Percentiles rank a stretch among this genome's conserved stretches.
Conservation (phyloP, 2,888 invertebrate genomes). For the Timema podura region DNA sequence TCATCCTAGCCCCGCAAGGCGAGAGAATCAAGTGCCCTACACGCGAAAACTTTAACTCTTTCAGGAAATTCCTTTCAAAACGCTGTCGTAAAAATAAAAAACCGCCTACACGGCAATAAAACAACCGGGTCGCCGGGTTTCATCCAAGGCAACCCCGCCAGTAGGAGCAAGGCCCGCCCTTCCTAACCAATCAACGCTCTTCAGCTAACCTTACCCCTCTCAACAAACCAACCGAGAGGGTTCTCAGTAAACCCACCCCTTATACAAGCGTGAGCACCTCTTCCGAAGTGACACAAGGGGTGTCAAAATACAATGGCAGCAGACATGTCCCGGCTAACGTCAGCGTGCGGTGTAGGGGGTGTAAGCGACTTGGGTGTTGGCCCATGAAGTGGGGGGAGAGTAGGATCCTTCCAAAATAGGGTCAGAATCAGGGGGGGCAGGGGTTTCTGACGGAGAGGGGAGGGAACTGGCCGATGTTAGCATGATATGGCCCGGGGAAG, state of each 20-base stretch:
- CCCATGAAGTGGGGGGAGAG: slow-evolving; percentile 24
- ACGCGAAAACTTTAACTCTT: too few species aligned
- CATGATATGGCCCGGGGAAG: slow-evolving; percentile 23
- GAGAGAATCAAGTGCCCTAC: too few species aligned
- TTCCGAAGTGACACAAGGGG: slow-evolving; percentile 18
- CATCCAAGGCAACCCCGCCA: slow-evolving; percentile 22
- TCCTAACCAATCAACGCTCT: slow-evolving; percentile 17
- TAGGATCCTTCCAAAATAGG: not conserved
- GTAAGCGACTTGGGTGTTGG: slow-evolving; percentile 21
- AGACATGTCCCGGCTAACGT: slow-evolving; percentile 7
- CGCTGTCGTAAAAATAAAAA: too few species aligned
- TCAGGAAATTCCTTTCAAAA: too few species aligned
- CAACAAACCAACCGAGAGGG: too few species aligned
- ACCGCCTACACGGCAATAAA: too few species aligned
- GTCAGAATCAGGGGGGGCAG: slow-evolving; percentile 18
- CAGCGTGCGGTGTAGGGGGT: slow-evolving; percentile 31
- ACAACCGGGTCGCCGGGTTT: slow-evolving; percentile 21
- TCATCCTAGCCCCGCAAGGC: too few species aligned
- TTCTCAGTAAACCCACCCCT: slow-evolving; percentile 11
- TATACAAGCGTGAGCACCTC: slow-evolving; percentile 17
- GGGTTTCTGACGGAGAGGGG: slow-evolving; percentile 12
- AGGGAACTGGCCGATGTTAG: slow-evolving; percentile 1
- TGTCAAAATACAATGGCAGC: slow-evolving; percentile 17
- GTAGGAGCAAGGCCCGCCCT: not conserved
- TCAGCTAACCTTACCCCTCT: slow-evolving; percentile 14